Base-by-base conservation (phyloP, 1,140 invertebrate species). In the Drosophila ironensis region DNA sequence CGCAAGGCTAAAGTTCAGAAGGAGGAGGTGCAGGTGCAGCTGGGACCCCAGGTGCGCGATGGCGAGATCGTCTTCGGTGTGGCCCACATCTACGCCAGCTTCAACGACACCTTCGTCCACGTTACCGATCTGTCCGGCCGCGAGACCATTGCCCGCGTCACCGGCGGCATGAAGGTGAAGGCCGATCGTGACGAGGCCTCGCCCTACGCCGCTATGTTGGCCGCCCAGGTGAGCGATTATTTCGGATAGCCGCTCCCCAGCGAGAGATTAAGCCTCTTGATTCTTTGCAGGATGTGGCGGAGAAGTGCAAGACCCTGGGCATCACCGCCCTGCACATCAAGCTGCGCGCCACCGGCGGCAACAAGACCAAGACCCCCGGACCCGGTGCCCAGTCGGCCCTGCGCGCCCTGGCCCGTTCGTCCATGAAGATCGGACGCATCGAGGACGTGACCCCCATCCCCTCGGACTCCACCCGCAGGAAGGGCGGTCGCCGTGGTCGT, bases 161-260 rank as follows among this genome's bases (percentile, higher is more conserved):
- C 99, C 87, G 99, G 99, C 91, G 99, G 99, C 57, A 99, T 99
- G 99, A 99, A 99, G 92, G 99, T 99, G 0, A 99, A 99, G 91
- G 98, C 98, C 87, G 99, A 99, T 92, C 94, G 99, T 93, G 99
- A 99, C 92, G 99, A 99, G 92, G 97, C 98, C 77, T 99, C 98
- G 20, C 99, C 99, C 9, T 99, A 99, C 89, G 99, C 98, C 90
- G 98, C 98, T 95, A 99, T 99, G 98, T 98, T 99, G 92, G 99
- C 99, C 89, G 98, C 98, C 71, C 98, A 99, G 93, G 96, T 96
- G 91, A 41, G 44, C 42, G 37, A 19, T 5, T 4, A 20, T 9
- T 7, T 6, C 14, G 16, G 28, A 17, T 37, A 0, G 2, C 20
- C 20, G 2, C 20, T 5, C 20, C 20, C 5, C 5, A 8, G 14